A percentile compares a stretch with the other conserved stretches of the same genome.
These are phyloP conservation scores for Megalops cyprinoides DNA, from an alignment of 2,797 vertebrate genomes.

Conservation along the genomic window DNA sequence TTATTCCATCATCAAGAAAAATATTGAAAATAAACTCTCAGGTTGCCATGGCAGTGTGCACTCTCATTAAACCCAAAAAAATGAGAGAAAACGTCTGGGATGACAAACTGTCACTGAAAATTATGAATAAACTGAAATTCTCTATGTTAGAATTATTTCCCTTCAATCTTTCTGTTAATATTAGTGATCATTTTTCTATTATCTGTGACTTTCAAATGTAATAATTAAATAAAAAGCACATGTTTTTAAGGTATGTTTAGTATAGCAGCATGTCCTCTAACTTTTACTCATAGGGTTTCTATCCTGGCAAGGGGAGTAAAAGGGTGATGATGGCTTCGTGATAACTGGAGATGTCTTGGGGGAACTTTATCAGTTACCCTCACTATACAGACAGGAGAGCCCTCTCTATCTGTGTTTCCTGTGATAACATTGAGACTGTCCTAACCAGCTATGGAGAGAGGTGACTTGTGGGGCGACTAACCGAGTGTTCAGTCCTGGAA, in stretches of 20 bases:
- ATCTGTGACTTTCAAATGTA: background rate
- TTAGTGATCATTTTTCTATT: background rate
- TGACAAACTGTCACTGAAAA: too few species aligned
- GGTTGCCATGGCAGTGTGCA: too few species aligned
- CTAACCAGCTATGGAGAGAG: background rate
- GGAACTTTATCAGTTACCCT: slow-evolving; percentile 8
- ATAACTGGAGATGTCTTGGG: background rate
- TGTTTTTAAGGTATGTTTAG: background rate
- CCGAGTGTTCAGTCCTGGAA: background rate
- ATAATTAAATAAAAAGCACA: background rate
- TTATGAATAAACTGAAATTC: too few species aligned
- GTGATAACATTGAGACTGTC: slow-evolving; percentile 7
- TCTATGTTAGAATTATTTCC: background rate
- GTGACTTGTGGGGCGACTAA: background rate
- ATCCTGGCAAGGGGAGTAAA: background rate
- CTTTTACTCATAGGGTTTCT: background rate
- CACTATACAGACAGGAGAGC: background rate
- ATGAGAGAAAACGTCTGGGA: too few species aligned
- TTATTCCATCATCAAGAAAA: too few species aligned
- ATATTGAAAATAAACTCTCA: too few species aligned
- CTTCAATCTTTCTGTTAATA: background rate
- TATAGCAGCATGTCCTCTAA: background rate
- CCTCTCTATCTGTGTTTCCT: background rate
- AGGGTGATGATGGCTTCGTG: background rate
- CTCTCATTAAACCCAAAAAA: too few species aligned